phyloP scores from a whole-genome alignment of 2,113 vertebrate species.

The Maccullochella peelii region DNA sequence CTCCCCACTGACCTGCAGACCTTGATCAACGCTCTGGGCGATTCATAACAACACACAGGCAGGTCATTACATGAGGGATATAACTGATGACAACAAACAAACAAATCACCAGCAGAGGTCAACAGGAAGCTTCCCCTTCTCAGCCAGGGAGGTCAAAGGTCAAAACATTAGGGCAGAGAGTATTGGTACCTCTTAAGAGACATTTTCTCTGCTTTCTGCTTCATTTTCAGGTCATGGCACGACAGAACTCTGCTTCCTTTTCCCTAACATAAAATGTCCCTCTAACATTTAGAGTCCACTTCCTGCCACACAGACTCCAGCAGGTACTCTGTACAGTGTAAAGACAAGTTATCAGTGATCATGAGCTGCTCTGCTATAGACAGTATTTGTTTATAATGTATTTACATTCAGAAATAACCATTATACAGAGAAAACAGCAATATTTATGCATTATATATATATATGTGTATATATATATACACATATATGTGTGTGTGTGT shows the following conservation, averaged over 20 bases:
- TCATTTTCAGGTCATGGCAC: not conserved
- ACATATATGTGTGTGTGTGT: too few relatives aligned
- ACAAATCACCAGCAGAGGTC: conserved; percentile 8
- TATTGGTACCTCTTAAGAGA: not conserved
- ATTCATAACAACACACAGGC: conserved; percentile 32
- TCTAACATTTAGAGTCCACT: not conserved
- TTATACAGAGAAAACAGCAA: too few relatives aligned
- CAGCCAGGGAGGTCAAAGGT: conserved; percentile 41
- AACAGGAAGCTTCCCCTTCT: not conserved
- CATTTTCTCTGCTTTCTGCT: not conserved
- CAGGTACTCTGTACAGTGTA: too few relatives aligned
- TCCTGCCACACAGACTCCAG: not conserved
- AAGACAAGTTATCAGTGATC: too few relatives aligned
- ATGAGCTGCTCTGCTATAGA: too few relatives aligned
- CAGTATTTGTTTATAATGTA: too few relatives aligned
- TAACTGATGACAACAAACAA: conserved; percentile 27
- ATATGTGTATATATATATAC: too few relatives aligned
- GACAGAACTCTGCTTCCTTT: not conserved
- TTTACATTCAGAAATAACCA: too few relatives aligned
- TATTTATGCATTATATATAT: too few relatives aligned
- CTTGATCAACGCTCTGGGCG: conserved; percentile 39
- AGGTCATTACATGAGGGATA: conserved; percentile 22
- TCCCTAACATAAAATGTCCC: not conserved
- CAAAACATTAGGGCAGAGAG: conserved; percentile 1
- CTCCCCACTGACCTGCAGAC: conserved; percentile 61